Evolutionary conservation across 1,140 invertebrate species (phyloP).

Genomic region (Drosophila auraria): DNA sequence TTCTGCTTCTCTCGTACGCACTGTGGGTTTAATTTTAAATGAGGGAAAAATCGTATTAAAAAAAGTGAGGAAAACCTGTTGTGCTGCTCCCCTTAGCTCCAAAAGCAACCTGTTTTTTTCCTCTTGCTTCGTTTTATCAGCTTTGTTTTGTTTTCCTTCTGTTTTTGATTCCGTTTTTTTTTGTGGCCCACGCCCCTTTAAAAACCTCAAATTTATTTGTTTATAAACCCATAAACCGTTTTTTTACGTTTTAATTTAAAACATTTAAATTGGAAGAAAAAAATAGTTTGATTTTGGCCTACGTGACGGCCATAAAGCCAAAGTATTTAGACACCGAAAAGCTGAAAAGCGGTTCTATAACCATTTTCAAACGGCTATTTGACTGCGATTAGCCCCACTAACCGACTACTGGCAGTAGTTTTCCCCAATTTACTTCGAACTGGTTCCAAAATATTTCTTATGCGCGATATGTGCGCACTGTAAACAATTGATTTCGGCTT

Average conservation of each 20-base stretch:
- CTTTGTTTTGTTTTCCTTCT: conserved; percentile 38
- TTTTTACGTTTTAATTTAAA: conserved; percentile 49
- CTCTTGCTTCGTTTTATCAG: conserved; percentile 45
- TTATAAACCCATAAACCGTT: conserved; percentile 39
- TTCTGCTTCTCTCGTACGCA: conserved; percentile 30
- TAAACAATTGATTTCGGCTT: conserved; percentile 15
- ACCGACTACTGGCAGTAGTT: conserved; percentile 36
- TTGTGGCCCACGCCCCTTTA: conserved; percentile 37
- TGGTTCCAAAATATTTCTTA: conserved; percentile 28
- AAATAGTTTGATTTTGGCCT: conserved; percentile 44
- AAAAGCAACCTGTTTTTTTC: conserved; percentile 64
- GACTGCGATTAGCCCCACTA: conserved; percentile 40
- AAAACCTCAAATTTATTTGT: conserved; percentile 39
- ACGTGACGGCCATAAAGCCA: conserved; percentile 57
- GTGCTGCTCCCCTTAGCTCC: conserved; percentile 10
- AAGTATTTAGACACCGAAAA: conserved; percentile 13
- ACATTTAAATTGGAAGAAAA: conserved; percentile 50
- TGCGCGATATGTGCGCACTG: background rate
- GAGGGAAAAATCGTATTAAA: conserved; percentile 13
- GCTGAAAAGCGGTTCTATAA: conserved; percentile 60
- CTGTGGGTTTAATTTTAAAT: conserved; percentile 41
- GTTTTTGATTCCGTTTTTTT: conserved; percentile 29
- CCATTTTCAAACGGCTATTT: conserved; percentile 14
- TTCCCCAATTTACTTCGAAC: conserved; percentile 50
- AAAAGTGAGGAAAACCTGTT: conserved; percentile 51